A percentile compares a stretch with the other conserved stretches of the same genome.
Conservation (phyloP, 1,140 invertebrate genomes). For the Apolygus lucorum region DNA sequence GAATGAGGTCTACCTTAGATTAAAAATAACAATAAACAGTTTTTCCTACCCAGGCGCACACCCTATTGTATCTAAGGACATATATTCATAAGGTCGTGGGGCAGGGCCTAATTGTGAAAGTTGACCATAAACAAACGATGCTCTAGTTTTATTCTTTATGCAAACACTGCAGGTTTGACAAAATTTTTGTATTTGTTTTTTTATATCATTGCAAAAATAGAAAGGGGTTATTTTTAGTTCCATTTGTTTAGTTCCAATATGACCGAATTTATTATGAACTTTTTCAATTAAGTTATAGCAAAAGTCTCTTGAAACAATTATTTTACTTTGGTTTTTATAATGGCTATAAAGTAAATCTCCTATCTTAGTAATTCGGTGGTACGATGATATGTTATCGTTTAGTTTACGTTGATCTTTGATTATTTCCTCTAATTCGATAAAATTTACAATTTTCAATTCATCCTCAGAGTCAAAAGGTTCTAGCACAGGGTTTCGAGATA, state of each 20-base stretch:
- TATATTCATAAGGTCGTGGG: neutral
- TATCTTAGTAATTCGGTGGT: neutral
- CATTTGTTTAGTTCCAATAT: neutral
- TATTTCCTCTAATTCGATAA: neutral
- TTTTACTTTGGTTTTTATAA: neutral
- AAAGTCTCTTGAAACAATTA: neutral
- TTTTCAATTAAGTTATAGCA: neutral
- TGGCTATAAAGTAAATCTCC: neutral
- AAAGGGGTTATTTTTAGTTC: neutral
- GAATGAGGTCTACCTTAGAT: no score
- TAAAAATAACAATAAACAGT: no score
- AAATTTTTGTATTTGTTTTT: neutral
- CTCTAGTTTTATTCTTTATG: neutral
- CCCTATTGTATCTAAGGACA: neutral
- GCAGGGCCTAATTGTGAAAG: neutral
- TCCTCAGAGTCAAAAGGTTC: no score
- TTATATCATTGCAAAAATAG: neutral
- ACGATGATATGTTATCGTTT: neutral
- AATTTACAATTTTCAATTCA: neutral
- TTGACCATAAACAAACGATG: neutral
- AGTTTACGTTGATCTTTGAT: neutral
- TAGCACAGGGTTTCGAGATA: no score
- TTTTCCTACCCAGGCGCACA: no score
- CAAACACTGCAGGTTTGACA: neutral
- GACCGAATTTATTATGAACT: neutral